Evolutionary conservation across 2,888 invertebrate species (phyloP).

Genomic region (Pantelozetes paolii): DNA sequence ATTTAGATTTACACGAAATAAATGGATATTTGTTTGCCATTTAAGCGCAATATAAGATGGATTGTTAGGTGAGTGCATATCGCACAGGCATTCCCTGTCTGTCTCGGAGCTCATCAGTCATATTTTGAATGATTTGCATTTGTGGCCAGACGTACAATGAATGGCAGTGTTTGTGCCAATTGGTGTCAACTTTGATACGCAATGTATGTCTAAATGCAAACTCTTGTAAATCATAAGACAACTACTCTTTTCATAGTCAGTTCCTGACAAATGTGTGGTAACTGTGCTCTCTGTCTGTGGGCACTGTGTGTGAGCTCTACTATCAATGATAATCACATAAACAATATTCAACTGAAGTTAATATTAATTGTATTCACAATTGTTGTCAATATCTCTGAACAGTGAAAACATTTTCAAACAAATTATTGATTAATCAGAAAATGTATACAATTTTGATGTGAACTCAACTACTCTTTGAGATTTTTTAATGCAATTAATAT

Average conservation of each 20-base stretch:
- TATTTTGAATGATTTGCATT: background rate
- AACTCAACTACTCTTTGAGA: too few relatives aligned
- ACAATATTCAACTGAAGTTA: background rate
- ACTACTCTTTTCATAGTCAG: background rate
- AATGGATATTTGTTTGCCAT: too few relatives aligned
- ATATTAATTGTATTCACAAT: too few relatives aligned
- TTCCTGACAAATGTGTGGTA: background rate
- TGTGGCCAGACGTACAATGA: background rate
- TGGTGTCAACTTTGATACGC: conserved; percentile 14
- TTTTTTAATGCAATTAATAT: too few relatives aligned
- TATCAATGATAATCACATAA: conserved; percentile 8
- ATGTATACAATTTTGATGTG: too few relatives aligned
- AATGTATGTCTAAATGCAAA: background rate
- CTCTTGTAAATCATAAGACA: background rate
- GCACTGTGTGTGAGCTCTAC: conserved; percentile 1
- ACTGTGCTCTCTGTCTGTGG: background rate
- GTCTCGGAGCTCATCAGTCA: background rate
- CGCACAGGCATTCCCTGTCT: too few relatives aligned
- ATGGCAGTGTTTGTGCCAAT: conserved; percentile 1
- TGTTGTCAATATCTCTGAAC: too few relatives aligned
- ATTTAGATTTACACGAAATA: too few relatives aligned
- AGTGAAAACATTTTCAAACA: too few relatives aligned
- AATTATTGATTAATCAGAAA: too few relatives aligned
- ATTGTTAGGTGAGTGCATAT: too few relatives aligned
- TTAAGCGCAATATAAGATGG: too few relatives aligned